phyloP scores from a whole-genome alignment of 2,113 vertebrate species.

The Cyanocitta stelleri region DNA sequence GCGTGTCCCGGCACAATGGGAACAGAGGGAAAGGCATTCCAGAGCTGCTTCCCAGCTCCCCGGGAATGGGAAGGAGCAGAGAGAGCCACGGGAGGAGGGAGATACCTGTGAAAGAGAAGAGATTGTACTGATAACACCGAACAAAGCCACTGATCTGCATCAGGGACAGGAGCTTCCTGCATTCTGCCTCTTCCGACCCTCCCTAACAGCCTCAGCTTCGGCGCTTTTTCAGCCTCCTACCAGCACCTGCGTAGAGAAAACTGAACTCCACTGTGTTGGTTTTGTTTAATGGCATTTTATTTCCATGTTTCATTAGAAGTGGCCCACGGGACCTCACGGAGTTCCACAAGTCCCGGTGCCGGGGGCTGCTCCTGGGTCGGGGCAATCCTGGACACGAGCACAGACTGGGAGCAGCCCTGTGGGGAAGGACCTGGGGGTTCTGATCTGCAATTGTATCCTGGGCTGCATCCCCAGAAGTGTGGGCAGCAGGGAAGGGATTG shows the following conservation, averaged over 20 bases:
- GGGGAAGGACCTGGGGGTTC: not conserved
- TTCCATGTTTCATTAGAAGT: no score
- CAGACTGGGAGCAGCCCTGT: not conserved
- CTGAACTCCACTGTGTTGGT: not conserved
- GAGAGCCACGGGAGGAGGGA: not conserved
- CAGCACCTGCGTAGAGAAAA: not conserved
- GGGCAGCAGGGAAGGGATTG: not conserved
- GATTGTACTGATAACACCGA: not conserved
- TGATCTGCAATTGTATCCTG: accelerated
- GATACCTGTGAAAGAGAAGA: not conserved
- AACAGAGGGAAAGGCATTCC: not conserved
- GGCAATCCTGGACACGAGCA: accelerated
- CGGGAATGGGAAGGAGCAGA: not conserved
- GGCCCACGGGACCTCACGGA: not conserved
- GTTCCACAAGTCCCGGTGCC: no score
- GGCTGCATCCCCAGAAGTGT: not conserved
- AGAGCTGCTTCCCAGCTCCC: not conserved
- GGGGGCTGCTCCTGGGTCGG: not conserved
- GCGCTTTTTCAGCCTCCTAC: no score
- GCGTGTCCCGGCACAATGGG: not conserved
- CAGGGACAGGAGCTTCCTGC: not conserved
- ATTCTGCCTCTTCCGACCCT: not conserved
- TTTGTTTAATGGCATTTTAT: not conserved
- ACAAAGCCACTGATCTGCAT: not conserved
- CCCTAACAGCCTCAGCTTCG: not conserved